Base-by-base conservation (phyloP, 2,797 vertebrate species). In the Parotocinclus haroldoi region DNA sequence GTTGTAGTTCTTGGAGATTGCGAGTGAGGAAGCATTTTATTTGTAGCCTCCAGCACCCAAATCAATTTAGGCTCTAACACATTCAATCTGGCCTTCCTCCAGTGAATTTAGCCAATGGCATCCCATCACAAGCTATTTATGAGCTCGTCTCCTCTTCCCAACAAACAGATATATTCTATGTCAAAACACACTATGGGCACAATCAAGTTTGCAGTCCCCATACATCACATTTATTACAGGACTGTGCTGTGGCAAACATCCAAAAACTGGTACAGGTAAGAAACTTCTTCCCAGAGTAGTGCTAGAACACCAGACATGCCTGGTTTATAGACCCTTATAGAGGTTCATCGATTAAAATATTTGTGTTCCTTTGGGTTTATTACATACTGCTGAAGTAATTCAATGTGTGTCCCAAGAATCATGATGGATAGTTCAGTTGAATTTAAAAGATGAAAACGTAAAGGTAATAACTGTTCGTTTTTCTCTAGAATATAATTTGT, bases 1-100 rank as follows among this genome's bases (percentile, higher is more conserved):
- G 14, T 58, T 18, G 8, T 45, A 19, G 16, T 54, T 11, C 44
- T 38, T 54, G 66, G 13, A 17, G 39, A 54, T 48, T 14, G 14
- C n/a, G 27, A 54, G 58, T 27, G 9, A 46, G 49, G 46, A 55
- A 8, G 38, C 44, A 10, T 10, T 57, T n/a, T 63, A 64, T 54
- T 40, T 69, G 17, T 69, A 56, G 63, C 56, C 65, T 48, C 50
- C 12, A 46, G 54, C 51, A 46, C 44, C 66, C 17, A 51, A 55
- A 81, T 77, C 71, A 44, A 74, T 77, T 72, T 68, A 56, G 16
- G 48, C 71, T 76, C 68, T 65, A 77, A 58, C 49, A 55, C 45
- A 53, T 75, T 72, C 61, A 66, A 72, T 75, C 64, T 61, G 55
- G 56, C 7, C 9, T 53, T 63, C 40, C 57, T 65, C 59, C 69